Evolutionary conservation across 1,140 invertebrate genomes (phyloP), one percentile per base, ranked within the genome.

Genomic region (Ostrea denselamellosa): DNA sequence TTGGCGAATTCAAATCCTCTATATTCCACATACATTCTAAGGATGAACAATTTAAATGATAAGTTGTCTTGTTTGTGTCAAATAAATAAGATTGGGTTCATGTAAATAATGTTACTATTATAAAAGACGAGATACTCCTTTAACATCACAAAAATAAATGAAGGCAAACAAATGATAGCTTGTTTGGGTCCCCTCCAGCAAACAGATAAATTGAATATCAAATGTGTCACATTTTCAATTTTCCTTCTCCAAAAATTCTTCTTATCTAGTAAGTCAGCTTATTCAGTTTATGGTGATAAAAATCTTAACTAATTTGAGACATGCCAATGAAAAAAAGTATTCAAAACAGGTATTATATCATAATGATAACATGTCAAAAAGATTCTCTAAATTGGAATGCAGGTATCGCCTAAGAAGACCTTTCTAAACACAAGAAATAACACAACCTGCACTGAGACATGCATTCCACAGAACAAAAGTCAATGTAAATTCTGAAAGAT

Each of bases 111-210:
- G 68, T 5, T 10, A 77, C 28, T 25, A 22, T 34, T 25, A 34
- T 77, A 77, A 19, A 62, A 62, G 28, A 77, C 22, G 22, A 25
- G 28, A 77, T 77, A 77, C 25, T 77, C 68, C 25, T 77, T 77
- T 77, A 28, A 25, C 68, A 77, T 77, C 68, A 77, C 12, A 77
- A 25, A 77, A 77, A 77, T 77, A 77, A 77, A 44, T 77, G 28
- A 77, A 9, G 68, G 14, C 25, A 77, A 77, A 77, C 68, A 77
- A 77, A 9, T 77, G 68, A 34, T 77, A 28, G 25, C 68, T 77
- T 77, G 68, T 44, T 77, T 77, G 68, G 28, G 14, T 9, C 68
- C 68, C 14, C 68, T 77, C n/a, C 68, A 34, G 68, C 68, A 77
- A 77, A 77, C 25, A 77, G 28, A 28, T 25, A 77, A 77, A 77